A percentile compares a stretch with the other conserved stretches of the same genome.
Conservation (phyloP, 2,888 invertebrate genomes). For the Conus canariensis region DNA sequence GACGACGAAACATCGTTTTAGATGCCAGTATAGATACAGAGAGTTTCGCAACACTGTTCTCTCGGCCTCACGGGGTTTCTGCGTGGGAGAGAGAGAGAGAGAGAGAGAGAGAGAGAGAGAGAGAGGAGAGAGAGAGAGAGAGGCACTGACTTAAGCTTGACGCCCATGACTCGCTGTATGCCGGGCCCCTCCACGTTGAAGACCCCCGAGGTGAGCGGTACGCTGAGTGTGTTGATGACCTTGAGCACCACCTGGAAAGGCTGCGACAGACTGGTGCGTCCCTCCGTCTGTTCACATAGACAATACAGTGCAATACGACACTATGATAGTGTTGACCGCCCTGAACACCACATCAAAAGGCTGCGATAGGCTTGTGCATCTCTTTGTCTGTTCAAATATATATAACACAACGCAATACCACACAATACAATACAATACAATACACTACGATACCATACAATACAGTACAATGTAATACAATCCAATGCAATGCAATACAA, state of each 20-base stretch:
- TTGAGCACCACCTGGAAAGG: slow-evolving; percentile 71
- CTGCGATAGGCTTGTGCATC: slow-evolving; percentile 64
- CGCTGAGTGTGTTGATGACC: slow-evolving; percentile 70
- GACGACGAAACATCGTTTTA: too few relatives aligned
- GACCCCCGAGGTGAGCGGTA: slow-evolving; percentile 69
- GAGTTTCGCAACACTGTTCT: too few relatives aligned
- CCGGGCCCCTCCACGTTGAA: slow-evolving; percentile 74
- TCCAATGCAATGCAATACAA: too few relatives aligned
- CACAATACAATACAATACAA: too few relatives aligned
- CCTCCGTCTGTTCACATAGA: slow-evolving; percentile 61
- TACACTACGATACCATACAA: too few relatives aligned
- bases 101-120: not conserved
- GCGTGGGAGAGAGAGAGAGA: too few relatives aligned
- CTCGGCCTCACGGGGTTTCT: too few relatives aligned
- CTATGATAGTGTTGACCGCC: slow-evolving; percentile 64
- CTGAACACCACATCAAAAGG: slow-evolving; percentile 71
- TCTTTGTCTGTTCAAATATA: slow-evolving; percentile 61
- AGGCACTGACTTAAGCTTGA: slow-evolving; percentile 71
- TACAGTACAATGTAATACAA: too few relatives aligned
- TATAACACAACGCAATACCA: too few relatives aligned
- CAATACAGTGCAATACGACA: not conserved
- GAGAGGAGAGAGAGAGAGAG: not conserved
- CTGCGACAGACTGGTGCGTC: slow-evolving; percentile 65
- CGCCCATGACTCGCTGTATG: slow-evolving; percentile 61
- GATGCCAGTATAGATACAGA: too few relatives aligned